These are phyloP conservation scores for Zygogramma bicolorata DNA, from an alignment of 2,888 invertebrate species.

Conservation along the genomic window DNA sequence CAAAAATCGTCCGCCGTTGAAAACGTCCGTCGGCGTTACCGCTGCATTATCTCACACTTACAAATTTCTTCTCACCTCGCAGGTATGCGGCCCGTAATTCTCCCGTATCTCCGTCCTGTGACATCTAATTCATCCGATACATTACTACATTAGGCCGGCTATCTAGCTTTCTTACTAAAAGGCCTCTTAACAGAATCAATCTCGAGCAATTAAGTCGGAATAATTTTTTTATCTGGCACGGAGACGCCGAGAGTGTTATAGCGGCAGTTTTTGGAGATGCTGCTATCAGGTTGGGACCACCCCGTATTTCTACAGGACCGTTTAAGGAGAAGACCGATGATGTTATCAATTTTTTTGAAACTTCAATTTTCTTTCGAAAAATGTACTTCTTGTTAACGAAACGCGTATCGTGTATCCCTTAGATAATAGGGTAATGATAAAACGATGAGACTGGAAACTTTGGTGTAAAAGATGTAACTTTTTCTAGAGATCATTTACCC, in stretches of 20 bases:
- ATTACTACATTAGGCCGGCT: constrained; percentile 34
- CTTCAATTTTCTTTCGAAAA: no score
- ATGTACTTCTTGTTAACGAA: no score
- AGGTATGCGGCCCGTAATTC: constrained; percentile 17
- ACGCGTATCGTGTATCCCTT: no score
- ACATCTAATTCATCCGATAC: constrained; percentile 40
- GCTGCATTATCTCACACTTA: not conserved
- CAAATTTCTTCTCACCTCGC: constrained; percentile 14
- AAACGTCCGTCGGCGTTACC: not conserved
- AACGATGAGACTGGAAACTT: no score
- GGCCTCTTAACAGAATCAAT: constrained; percentile 40
- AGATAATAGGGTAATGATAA: no score
- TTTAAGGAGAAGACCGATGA: not conserved
- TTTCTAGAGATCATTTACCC: no score
- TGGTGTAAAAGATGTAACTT: no score
- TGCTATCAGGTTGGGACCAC: constrained; percentile 16
- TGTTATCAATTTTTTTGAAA: no score
- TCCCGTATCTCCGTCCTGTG: constrained; percentile 31
- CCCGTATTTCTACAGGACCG: constrained; percentile 3
- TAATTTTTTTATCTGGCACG: constrained; percentile 39
- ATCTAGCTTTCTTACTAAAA: constrained; percentile 37
- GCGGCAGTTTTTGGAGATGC: constrained; percentile 24
- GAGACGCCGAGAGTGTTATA: constrained; percentile 40
- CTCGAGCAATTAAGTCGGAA: constrained; percentile 39
- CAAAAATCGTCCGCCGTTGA: not conserved